Conservation (phyloP, 2,888 invertebrate genomes). For the Callosobruchus maculatus region DNA sequence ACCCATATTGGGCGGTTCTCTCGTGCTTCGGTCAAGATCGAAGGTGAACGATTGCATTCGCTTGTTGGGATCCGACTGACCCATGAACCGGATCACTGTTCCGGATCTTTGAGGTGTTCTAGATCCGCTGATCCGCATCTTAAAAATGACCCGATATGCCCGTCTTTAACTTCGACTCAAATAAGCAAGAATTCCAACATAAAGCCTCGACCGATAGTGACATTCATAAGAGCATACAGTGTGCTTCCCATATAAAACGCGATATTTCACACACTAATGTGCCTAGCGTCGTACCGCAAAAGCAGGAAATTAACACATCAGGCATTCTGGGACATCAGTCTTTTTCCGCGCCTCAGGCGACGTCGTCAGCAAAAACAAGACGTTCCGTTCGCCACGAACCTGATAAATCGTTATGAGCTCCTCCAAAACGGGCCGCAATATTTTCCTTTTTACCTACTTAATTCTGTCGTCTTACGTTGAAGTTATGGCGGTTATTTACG, state of each 20-base stretch:
- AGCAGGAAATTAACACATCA: background rate
- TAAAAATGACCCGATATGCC: too few relatives aligned
- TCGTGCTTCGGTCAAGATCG: too few relatives aligned
- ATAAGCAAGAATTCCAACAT: too few relatives aligned
- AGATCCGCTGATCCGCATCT: too few relatives aligned
- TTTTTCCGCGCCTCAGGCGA: background rate
- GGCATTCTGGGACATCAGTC: background rate
- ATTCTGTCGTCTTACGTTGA: conserved; percentile 24
- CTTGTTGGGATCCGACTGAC: too few relatives aligned
- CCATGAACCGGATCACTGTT: too few relatives aligned
- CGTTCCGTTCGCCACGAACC: conserved; percentile 17
- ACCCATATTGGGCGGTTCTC: too few relatives aligned
- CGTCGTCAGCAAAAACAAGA: conserved; percentile 7
- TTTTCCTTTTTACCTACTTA: conserved; percentile 30
- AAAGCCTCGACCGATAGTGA: background rate
- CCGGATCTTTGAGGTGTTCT: too few relatives aligned
- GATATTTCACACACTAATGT: background rate
- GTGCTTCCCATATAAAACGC: background rate
- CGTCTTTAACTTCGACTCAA: too few relatives aligned
- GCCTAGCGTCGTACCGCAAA: background rate
- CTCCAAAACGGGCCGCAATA: conserved; percentile 23
- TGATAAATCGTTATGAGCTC: conserved; percentile 28
- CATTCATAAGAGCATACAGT: background rate
- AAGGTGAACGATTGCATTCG: too few relatives aligned
- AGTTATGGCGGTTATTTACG: conserved; percentile 28